Base-by-base conservation (phyloP, 2,797 vertebrate species). In the Pseudocheirus occidentalis region DNA sequence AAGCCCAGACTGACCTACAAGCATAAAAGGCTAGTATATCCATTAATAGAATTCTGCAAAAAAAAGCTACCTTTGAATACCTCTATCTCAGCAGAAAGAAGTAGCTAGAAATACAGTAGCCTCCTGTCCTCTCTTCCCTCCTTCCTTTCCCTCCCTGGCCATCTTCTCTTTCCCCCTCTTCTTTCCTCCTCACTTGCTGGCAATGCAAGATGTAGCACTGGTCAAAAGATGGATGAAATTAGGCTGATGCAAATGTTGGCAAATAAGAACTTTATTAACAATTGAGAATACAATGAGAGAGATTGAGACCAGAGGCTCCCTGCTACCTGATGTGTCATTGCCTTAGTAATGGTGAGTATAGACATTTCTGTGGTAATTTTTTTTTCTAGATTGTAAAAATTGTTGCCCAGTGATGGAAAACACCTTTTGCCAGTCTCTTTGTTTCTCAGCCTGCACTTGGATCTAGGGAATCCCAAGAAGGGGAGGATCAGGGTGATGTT, bases 1-100 rank as follows among this genome's bases (percentile, higher is more conserved):
- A 97, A 97, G 90, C 91, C 93, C 91, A 31, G 91, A 16, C 73
- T 55, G 94, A 95, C 56, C 96, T 92, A 90, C 14, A 56, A 21
- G 94, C 81, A 81, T 73, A 95, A 87, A 94, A 93, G 92, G 12
- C 59, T 73, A 95, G 81, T 53, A 40, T 95, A 56, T 14, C 52
- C 55, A 31, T 66, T 16, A 28, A 5, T 21, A 16, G 93, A 92
- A 93, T 92, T 94, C 28, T 31, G 59, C 81, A 90, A 11, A 50
- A 90, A 11, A 50, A 95, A 94, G 34, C 18, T 91, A 2, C 28
- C 58, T 40, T 57, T 4, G 28, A 81, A 55, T n/a, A 16, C 90
- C 50, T 89, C 52, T 73, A 56, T 21, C 89, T 57, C 66, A 94
- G n/a, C 59, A 57, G 94, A 57, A 87, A 95, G 59, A 93, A 2